A percentile compares a stretch with the other conserved stretches of the same genome.
These are phyloP conservation scores for Cotesia vestalis DNA, from an alignment of 1,140 invertebrate genomes.

Conservation along the genomic window DNA sequence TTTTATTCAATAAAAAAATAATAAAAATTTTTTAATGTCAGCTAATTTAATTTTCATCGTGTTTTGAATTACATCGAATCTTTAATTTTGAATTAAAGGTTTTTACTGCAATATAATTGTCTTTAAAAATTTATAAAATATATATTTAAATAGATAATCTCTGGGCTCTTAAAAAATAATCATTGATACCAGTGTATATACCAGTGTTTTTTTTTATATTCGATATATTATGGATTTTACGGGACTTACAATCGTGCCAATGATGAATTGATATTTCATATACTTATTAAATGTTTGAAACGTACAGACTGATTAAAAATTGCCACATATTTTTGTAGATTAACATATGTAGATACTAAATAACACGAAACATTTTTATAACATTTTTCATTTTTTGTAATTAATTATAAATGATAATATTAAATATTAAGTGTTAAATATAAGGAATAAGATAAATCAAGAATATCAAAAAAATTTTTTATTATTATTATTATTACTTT, in stretches of 20 bases:
- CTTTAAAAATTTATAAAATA: too few relatives aligned
- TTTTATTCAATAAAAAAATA: too few relatives aligned
- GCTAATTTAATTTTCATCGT: too few relatives aligned
- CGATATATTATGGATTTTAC: conserved; percentile 1
- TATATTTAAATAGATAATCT: too few relatives aligned
- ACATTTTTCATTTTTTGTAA: not conserved
- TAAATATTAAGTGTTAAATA: conserved; percentile 5
- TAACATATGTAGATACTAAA: conserved; percentile 5
- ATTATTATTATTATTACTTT: not conserved
- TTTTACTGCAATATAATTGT: too few relatives aligned
- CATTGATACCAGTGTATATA: not conserved
- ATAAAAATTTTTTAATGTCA: too few relatives aligned
- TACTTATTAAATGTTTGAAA: conserved; percentile 17
- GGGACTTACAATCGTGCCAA: conserved; percentile 31
- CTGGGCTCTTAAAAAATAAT: not conserved
- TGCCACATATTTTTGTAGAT: conserved; percentile 23
- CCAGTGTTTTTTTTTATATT: not conserved
- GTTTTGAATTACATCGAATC: too few relatives aligned
- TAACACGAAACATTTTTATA: conserved; percentile 15
- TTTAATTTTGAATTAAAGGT: too few relatives aligned
- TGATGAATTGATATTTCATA: conserved; percentile 30
- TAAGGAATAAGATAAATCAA: not conserved
- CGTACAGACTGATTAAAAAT: conserved; percentile 18
- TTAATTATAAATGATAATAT: not conserved
- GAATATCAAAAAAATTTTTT: not conserved